Percentiles rank a stretch among this genome's conserved stretches.
Conservation (phyloP, 2,797 vertebrate genomes). For the Spatula clypeata region DNA sequence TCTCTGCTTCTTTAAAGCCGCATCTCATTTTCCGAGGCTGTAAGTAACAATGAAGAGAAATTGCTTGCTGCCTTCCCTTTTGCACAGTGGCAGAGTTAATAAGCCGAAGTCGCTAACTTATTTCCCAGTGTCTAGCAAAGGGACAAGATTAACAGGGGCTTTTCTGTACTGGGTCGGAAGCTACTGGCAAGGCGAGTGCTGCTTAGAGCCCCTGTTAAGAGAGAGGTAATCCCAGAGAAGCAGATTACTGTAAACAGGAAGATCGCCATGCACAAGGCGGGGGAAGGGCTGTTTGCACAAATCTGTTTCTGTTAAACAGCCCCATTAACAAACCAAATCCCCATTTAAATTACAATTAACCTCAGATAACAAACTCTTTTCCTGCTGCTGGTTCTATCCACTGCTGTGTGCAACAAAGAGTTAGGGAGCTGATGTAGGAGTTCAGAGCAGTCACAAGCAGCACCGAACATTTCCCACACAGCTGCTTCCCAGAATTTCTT, state of each 20-base stretch:
- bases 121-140: not conserved
- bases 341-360: constrained; percentile 53
- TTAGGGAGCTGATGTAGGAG: not conserved
- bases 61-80: not conserved
- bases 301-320: constrained; percentile 67
- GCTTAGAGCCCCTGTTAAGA: constrained; percentile 51
- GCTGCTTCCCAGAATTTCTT: not conserved
- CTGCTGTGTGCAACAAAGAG: not conserved
- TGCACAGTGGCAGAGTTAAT: not conserved
- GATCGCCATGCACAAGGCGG: constrained; percentile 62
- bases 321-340: constrained; percentile 67
- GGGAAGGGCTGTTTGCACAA: constrained; percentile 58
- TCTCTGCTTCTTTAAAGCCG: constrained; percentile 6
- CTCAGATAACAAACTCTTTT: not conserved
- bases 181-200: constrained; percentile 30
- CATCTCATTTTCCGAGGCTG: not conserved
- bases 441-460: not conserved
- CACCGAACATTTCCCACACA: not conserved
- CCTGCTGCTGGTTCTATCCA: not conserved
- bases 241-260: constrained; percentile 82
- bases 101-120: not conserved
- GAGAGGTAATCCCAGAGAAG: constrained; percentile 80
- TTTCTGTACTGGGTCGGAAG: constrained; percentile 56
- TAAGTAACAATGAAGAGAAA: constrained; percentile 17
- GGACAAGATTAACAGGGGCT: constrained; percentile 58